Conservation (phyloP, 2,888 invertebrate genomes). For the Cabera pusaria region DNA sequence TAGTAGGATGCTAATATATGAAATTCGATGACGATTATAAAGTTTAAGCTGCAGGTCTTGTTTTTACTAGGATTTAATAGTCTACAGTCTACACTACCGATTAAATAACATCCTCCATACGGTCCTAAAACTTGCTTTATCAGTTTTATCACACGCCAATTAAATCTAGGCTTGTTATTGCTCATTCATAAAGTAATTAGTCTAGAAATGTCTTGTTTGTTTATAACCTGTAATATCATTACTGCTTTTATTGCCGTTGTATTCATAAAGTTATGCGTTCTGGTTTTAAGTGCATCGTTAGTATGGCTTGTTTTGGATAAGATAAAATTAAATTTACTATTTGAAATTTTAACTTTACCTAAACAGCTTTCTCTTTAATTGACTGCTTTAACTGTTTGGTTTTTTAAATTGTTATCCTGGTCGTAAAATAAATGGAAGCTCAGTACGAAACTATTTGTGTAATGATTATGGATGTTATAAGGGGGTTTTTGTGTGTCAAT, state of each 20-base stretch:
- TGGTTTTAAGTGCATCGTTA: conserved; percentile 53
- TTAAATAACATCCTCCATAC: too few relatives aligned
- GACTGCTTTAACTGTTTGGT: conserved; percentile 58
- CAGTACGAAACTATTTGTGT: conserved; percentile 32
- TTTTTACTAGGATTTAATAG: too few relatives aligned
- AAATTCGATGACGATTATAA: too few relatives aligned
- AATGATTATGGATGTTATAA: too few relatives aligned
- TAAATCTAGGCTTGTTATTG: conserved; percentile 27
- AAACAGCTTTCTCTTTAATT: conserved; percentile 64
- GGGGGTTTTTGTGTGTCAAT: too few relatives aligned
- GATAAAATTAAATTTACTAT: conserved; percentile 55
- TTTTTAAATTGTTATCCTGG: conserved; percentile 51
- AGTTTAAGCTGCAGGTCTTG: too few relatives aligned
- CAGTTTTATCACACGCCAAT: conserved; percentile 31
- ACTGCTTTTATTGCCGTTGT: conserved; percentile 46
- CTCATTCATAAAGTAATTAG: conserved; percentile 29
- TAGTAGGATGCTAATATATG: too few relatives aligned
- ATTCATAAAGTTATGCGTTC: conserved; percentile 53
- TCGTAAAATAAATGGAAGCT: conserved; percentile 53
- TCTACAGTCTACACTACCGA: too few relatives aligned
- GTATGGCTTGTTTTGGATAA: conserved; percentile 49
- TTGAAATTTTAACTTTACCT: conserved; percentile 39
- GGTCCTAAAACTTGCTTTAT: neutral
- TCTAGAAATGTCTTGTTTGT: conserved; percentile 46
- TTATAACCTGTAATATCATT: conserved; percentile 51